Percentiles rank a stretch among this genome's conserved stretches.
These are phyloP conservation scores for Cacoxenus indagator DNA, from an alignment of 2,888 invertebrate species.

Conservation along the genomic window DNA sequence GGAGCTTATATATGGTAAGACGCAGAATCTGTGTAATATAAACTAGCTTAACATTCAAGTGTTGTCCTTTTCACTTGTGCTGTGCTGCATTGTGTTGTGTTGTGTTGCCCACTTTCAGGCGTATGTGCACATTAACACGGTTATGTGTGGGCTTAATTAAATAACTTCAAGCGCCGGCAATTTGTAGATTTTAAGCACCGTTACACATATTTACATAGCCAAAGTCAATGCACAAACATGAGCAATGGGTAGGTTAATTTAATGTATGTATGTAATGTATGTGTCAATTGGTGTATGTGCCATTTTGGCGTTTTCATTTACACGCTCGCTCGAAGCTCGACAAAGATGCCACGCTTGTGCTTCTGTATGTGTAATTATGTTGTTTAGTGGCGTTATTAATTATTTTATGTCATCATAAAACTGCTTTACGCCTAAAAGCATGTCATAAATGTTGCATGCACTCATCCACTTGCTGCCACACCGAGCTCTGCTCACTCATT, in stretches of 20 bases:
- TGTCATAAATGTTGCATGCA: conserved; percentile 47
- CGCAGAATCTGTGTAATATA: conserved; percentile 32
- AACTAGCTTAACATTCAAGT: neutral
- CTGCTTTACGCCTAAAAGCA: conserved; percentile 56
- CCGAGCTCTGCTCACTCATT: conserved; percentile 21
- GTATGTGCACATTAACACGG: conserved; percentile 4
- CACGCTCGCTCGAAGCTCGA: conserved; percentile 3
- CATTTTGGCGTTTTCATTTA: neutral
- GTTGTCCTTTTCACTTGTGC: neutral
- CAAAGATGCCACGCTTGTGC: neutral
- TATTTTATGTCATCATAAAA: conserved; percentile 62
- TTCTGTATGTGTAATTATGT: conserved; percentile 60
- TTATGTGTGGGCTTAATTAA: conserved; percentile 37
- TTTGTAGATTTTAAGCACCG: conserved; percentile 36
- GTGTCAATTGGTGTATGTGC: conserved; percentile 33
- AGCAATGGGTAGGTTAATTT: neutral
- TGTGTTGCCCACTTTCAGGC: neutral
- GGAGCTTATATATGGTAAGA: conserved; percentile 69
- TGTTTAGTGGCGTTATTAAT: conserved; percentile 64
- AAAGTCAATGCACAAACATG: neutral
- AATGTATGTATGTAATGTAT: conserved; percentile 19
- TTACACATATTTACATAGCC: conserved; percentile 5
- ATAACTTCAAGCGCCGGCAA: conserved; percentile 39
- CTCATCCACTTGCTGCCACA: conserved; percentile 21
- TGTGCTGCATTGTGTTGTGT: neutral